A percentile compares a stretch with the other conserved stretches of the same genome.
These are phyloP conservation scores for Parazoanthus atlanticus DNA, from an alignment of 92 coral and sea anemone species.

Conservation along the genomic window DNA sequence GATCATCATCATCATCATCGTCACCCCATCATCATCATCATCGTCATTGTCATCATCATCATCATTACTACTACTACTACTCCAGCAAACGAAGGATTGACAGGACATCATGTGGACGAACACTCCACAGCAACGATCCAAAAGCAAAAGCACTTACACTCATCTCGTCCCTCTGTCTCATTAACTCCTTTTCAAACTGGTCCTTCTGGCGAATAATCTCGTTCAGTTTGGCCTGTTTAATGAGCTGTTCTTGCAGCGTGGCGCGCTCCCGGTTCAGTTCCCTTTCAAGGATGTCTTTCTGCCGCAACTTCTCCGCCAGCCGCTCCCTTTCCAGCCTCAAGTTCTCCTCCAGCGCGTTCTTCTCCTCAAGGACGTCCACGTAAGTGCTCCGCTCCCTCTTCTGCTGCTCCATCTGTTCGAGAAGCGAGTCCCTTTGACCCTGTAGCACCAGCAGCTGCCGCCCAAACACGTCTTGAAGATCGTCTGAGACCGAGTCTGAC, in stretches of 20 bases:
- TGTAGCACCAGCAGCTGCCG: conserved; percentile 89
- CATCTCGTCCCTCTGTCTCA: conserved; percentile 83
- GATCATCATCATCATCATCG: too few relatives aligned
- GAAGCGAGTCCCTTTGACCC: conserved; percentile 86
- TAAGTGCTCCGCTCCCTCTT: conserved; percentile 91
- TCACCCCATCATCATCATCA: too few relatives aligned
- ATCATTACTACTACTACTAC: background rate
- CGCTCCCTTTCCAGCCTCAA: conserved; percentile 87
- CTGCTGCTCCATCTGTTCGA: conserved; percentile 92
- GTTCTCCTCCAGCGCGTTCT: conserved; percentile 91
- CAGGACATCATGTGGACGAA: background rate
- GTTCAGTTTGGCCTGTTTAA: conserved; percentile 93
- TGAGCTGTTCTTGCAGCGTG: conserved; percentile 89
- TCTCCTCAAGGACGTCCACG: conserved; percentile 92
- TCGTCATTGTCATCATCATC: too few relatives aligned
- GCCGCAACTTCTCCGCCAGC: conserved; percentile 88
- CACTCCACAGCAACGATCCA: background rate
- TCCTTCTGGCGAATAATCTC: conserved; percentile 95
- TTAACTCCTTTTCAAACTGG: conserved; percentile 88
- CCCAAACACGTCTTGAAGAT: conserved; percentile 94
- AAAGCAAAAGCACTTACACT: conserved; percentile 58
- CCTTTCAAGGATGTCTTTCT: conserved; percentile 84
- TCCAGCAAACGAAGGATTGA: too few relatives aligned
- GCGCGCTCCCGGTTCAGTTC: conserved; percentile 92
- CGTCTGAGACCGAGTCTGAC: conserved; percentile 90